Conservation (phyloP, 2,888 invertebrate species). For the Resseliella maxima region DNA sequence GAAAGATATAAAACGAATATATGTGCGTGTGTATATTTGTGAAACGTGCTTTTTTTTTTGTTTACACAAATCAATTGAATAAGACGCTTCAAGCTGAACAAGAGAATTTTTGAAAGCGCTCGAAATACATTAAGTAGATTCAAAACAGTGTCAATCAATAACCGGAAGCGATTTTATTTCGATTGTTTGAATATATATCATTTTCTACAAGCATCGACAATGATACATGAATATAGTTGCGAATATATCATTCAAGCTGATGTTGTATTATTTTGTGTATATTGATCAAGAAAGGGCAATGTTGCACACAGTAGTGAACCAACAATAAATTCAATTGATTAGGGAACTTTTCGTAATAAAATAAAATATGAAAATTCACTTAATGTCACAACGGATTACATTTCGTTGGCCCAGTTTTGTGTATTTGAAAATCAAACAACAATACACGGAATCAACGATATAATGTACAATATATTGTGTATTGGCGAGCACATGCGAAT, state of each 20-base stretch:
- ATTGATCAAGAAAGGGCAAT: no score
- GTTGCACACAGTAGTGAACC: not conserved
- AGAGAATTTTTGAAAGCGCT: not conserved
- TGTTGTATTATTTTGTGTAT: no score
- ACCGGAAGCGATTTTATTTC: not conserved
- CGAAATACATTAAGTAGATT: not conserved
- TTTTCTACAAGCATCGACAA: not conserved
- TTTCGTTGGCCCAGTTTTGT: not conserved
- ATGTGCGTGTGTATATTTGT: no score
- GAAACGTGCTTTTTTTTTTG: no score
- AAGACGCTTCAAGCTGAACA: not conserved
- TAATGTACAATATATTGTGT: not conserved
- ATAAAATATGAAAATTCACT: constrained; percentile 10
- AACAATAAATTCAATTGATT: not conserved
- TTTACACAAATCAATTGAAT: no score
- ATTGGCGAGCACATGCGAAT: not conserved
- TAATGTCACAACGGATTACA: not conserved
- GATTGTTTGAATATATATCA: not conserved
- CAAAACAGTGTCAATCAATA: constrained; percentile 38
- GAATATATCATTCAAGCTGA: no score
- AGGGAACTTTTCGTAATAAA: not conserved
- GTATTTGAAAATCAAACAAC: no score
- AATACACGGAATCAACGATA: no score
- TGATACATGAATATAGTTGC: no score
- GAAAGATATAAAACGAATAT: no score